Percentiles rank a stretch among this genome's conserved stretches.
These are phyloP conservation scores for Muscicapa striata DNA, from an alignment of 2,797 vertebrate genomes.

Conservation along the genomic window DNA sequence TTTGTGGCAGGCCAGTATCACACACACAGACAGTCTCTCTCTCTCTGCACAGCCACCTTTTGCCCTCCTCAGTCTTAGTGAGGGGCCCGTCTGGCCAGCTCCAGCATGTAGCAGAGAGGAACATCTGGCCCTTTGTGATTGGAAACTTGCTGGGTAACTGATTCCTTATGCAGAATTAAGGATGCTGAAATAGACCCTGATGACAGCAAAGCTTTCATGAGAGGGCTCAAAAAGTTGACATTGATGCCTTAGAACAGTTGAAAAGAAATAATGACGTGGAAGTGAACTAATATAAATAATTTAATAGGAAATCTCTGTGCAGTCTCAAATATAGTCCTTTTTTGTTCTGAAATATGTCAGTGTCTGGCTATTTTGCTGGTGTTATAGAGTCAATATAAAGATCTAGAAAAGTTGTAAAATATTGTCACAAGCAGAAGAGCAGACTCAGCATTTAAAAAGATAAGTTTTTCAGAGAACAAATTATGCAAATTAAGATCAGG, in stretches of 20 bases:
- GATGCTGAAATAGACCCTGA: conserved; percentile 61
- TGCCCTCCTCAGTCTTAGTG: conserved; percentile 38
- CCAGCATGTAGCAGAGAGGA: conserved; percentile 34
- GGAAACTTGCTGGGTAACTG: conserved; percentile 62
- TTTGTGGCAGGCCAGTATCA: not conserved
- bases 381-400: not conserved
- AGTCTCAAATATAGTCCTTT: conserved; percentile 46
- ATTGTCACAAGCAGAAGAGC: not conserved
- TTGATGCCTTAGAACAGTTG: conserved; percentile 52
- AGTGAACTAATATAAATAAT: conserved; percentile 71
- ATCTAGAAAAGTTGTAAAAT: conserved; percentile 51
- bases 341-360: conserved; percentile 47
- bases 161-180: conserved; percentile 62
- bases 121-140: conserved; percentile 71
- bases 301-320: conserved; percentile 64
- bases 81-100: conserved; percentile 59
- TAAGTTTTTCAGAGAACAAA: not conserved
- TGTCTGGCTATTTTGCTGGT: conserved; percentile 29
- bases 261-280: conserved; percentile 68
- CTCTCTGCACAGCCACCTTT: conserved; percentile 10
- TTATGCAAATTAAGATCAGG: not conserved
- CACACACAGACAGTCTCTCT: not conserved
- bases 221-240: conserved; percentile 50
- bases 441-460: not conserved
- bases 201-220: conserved; percentile 63